Percentiles rank a stretch among this genome's conserved stretches.
phyloP scores from a whole-genome alignment of 2,797 vertebrate genomes.

The Phaenicophaeus curvirostris region DNA sequence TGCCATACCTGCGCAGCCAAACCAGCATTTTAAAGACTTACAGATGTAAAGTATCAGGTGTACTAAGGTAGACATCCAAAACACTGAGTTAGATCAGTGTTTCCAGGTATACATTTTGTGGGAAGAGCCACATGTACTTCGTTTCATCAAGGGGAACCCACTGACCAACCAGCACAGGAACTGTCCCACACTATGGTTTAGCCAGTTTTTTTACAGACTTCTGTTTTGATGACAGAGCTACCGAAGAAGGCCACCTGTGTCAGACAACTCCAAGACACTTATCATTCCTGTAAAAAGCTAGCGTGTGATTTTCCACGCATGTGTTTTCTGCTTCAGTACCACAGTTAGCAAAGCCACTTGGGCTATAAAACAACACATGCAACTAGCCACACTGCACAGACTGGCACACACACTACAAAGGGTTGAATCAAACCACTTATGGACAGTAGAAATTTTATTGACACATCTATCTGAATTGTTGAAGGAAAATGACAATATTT shows the following conservation, averaged over 20 bases:
- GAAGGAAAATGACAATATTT: not conserved
- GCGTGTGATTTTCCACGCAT: not conserved
- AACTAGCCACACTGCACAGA: not conserved
- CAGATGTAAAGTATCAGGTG: not conserved
- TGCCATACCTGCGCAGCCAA: not conserved
- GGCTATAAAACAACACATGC: not conserved
- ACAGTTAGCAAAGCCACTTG: not conserved
- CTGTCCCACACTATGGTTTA: not conserved
- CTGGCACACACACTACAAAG: not conserved
- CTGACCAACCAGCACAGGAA: not conserved
- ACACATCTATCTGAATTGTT: not conserved
- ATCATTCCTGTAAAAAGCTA: not conserved
- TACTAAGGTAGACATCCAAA: not conserved
- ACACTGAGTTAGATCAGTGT: not conserved
- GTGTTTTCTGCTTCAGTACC: not conserved
- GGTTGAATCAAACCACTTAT: not conserved
- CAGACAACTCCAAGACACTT: not conserved
- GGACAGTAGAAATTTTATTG: not conserved
- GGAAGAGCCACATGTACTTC: not conserved
- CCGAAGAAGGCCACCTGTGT: not conserved
- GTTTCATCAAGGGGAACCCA: not conserved
- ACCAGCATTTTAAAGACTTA: not conserved
- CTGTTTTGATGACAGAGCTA: not conserved
- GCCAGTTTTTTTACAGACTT: not conserved
- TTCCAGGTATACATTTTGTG: not conserved